Base-by-base conservation (phyloP, 2,888 invertebrate species). In the Choristoneura rosaceana region DNA sequence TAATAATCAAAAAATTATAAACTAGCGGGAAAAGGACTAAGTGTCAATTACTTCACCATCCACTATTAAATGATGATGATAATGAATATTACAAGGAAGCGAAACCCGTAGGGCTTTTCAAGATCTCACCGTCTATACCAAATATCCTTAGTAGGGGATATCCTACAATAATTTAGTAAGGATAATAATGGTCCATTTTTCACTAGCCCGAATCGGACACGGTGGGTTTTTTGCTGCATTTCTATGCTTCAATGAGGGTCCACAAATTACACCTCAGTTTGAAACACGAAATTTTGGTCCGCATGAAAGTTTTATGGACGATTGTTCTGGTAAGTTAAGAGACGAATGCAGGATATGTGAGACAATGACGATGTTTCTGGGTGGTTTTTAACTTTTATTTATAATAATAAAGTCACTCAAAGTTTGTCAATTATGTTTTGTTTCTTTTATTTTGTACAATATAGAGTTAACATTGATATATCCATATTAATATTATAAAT, bases 141-240 rank as follows among this genome's bases (percentile, higher is more conserved):
- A 12, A 25, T 5, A 67, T 78, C 58, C 81, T 59, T 85, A 67
- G 87, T 87, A 87, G 63, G 81, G 86, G 76, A 78, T 76, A 77
- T 81, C 80, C 81, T 82, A 87, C 82, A 87, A 89, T 89, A 89
- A 86, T 87, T 85, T 86, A 82, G 83, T 85, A 84, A 84, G 86
- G 84, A 87, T 90, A 91, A 91, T 90, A 88, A 84, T 84, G 87
- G 89, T 90, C 87, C 90, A 91, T 91, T 91, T 91, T 91, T 90
- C 90, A 91, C 90, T 87, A 86, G 86, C 85, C 84, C 87, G 85
- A 87, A 91, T 92, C 90, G 87, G 90, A 87, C 84, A 87, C 86
- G 91, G 84, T 81, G 84, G 84, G 82, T 78, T 86, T 89, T 91
- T 90, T 90, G 86, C 82, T 87, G 87, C 85, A 87, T 87, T 82